Evolutionary conservation across 2,113 vertebrate genomes (phyloP), one percentile per base, ranked within the genome.

Genomic region (Dasyprocta punctata): DNA sequence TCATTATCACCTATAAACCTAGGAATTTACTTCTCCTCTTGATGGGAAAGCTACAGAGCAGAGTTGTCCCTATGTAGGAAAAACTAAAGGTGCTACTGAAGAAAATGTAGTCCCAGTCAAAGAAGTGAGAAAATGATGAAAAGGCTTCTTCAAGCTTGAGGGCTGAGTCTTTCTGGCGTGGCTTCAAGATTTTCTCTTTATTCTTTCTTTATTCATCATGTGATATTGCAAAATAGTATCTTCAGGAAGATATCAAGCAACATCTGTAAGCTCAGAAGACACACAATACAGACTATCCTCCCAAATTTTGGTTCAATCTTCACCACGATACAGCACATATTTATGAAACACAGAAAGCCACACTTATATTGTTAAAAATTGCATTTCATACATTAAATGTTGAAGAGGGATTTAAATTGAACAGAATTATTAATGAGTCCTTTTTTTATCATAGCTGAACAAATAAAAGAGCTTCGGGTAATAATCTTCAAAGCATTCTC

Each of bases 331-430:
- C 11, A 86, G 60, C 44, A 92, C 33, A 65, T 69, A 93, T 58
- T 97, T 97, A 92, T 93, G 30, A 97, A 97, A 97, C 88, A 98
- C 63, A 97, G 77, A 97, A 95, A 95, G 86, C 63, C 92, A 97
- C 41, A 61, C 36, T 88, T 87, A 36, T 26, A 92, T 63, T 89
- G 61, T 87, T 97, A 89, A 92, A 97, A 97, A 90, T 58, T 20
- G 26, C 67, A 91, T 85, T 96, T 95, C 75, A 54, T 36, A 91
- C 41, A 56, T 65, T 95, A 95, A 97, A 91, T 54, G 80, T 89
- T 56, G 22, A 7, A 92, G 63, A 94, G 12, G 26, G n/a, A 96
- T 52, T 95, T 73, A 94, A 93, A 95, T 54, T 80, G 61, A 97
- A 86, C 61, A 95, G 36, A 67, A 85, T 1, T 1, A 97, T 61